Evolutionary conservation across 2,797 vertebrate genomes (phyloP).

Genomic region (Uromys caudimaculatus): DNA sequence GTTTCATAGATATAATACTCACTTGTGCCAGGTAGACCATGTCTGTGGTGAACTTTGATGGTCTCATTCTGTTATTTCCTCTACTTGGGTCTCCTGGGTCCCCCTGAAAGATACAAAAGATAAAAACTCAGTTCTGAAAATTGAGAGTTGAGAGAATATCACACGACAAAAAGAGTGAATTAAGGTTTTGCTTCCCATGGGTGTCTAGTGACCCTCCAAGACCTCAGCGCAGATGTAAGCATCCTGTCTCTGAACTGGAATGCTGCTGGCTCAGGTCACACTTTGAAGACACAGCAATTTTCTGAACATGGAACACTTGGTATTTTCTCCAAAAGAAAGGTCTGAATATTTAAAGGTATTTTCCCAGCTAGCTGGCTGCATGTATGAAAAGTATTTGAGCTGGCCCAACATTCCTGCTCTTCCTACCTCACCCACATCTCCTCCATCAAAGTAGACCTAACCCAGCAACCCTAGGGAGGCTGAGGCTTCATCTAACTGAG

Average conservation of each 20-base stretch:
- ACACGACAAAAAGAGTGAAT: constrained; percentile 65
- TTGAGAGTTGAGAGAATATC: constrained; percentile 50
- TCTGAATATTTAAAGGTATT: constrained; percentile 54
- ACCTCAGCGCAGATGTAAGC: neutral
- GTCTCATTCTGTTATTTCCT: constrained; percentile 67
- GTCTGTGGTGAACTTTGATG: constrained; percentile 64
- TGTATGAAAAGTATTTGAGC: neutral
- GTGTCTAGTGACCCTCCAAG: constrained; percentile 24
- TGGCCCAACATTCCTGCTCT: neutral
- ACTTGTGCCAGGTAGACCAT: constrained; percentile 55
- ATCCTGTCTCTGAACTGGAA: constrained; percentile 33
- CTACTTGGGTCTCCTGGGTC: constrained; percentile 63
- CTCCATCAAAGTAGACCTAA: constrained; percentile 38
- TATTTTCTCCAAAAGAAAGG: constrained; percentile 31
- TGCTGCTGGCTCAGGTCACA: constrained; percentile 40
- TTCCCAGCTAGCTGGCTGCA: neutral
- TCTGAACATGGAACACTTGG: constrained; percentile 13
- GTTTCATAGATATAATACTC: constrained; percentile 71
- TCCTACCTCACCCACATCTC: neutral
- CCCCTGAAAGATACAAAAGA: constrained; percentile 55
- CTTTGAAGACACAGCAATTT: constrained; percentile 65
- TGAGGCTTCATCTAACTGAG: constrained; percentile 66
- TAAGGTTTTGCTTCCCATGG: constrained; percentile 58
- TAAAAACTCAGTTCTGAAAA: constrained; percentile 58
- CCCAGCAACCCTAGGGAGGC: neutral